Conservation (phyloP, 2,888 invertebrate species). For the Sthenelais limicola region DNA sequence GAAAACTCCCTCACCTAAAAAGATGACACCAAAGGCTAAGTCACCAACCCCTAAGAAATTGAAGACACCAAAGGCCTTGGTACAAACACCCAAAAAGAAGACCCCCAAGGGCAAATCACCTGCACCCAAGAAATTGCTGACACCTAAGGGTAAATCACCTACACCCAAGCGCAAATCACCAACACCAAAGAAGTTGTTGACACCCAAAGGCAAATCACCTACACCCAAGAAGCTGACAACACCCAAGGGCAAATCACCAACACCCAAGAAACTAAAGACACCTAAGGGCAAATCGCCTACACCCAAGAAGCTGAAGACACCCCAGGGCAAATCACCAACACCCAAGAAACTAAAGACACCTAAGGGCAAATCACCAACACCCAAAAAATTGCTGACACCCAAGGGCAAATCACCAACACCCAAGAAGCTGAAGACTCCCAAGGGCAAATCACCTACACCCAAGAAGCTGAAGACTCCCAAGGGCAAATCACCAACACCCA, state of each 20-base stretch:
- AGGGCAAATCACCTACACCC: slow-evolving; percentile 25
- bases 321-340: slow-evolving; percentile 12
- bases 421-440: slow-evolving; percentile 15
- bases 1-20: neutral
- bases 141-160: slow-evolving; percentile 42
- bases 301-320: slow-evolving; percentile 22
- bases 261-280: slow-evolving; percentile 44
- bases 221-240: slow-evolving; percentile 46
- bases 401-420: slow-evolving; percentile 36
- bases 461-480: slow-evolving; percentile 6
- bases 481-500: slow-evolving; percentile 27
- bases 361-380: neutral
- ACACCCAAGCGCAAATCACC: slow-evolving; percentile 23
- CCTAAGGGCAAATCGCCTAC: neutral
- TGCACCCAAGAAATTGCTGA: slow-evolving; percentile 34
- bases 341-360: slow-evolving; percentile 23
- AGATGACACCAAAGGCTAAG: slow-evolving; percentile 16
- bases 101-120: slow-evolving; percentile 31
- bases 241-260: slow-evolving; percentile 45
- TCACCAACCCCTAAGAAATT: slow-evolving; percentile 25
- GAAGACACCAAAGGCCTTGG: slow-evolving; percentile 12
- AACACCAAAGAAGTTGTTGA: neutral
- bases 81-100: neutral
- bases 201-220: slow-evolving; percentile 43
- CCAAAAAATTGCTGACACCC: neutral